Evolutionary conservation across 2,113 vertebrate species (phyloP), one percentile per base, ranked within the genome.

Genomic region (Brachypteracias leptosomus): DNA sequence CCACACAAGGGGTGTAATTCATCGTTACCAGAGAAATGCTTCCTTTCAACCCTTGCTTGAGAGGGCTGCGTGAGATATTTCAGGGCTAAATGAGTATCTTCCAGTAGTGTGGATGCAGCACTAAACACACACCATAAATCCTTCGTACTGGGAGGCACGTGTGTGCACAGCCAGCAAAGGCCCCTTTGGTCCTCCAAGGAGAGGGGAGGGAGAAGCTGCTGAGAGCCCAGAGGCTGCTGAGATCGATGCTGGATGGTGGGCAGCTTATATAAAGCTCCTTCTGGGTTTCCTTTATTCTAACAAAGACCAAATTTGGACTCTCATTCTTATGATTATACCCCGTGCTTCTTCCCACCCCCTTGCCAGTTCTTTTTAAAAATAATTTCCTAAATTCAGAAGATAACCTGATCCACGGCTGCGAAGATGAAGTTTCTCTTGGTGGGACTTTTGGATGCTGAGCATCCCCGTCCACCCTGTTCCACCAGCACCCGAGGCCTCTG

Each of bases 311-410:
- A 93, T 92, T 94, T 74, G 84, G 87, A 90, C 75, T 80, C 54
- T 89, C 19, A 3, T 80, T 93, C 72, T 83, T 62, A 44, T 47
- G 68, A 85, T 85, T 55, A 75, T 35, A 84, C 81, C 82, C 66
- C 18, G n/a, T 78, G 90, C 93, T 88, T 84, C 61, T 63, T 92
- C 85, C 93, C 78, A 36, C 95, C 81, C 74, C 85, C 85, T 88
- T 90, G 24, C 3, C 40, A 58, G 82, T 47, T 88, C 6, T 73
- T 79, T 79, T 58, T 49, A 13, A 15, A 42, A 40, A 15, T 16
- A 20, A 51, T 72, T 70, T 24, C 88, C 75, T 31, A 66, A 79
- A 80, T 73, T 38, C 63, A 8, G 93, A 44, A 83, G 59, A 25
- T 35, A 44, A 79, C 71, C 61, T 16, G 33, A 70, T 33, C 49